Evolutionary conservation across 2,797 vertebrate species (phyloP).

Genomic region (Aulostomus chinensis): DNA sequence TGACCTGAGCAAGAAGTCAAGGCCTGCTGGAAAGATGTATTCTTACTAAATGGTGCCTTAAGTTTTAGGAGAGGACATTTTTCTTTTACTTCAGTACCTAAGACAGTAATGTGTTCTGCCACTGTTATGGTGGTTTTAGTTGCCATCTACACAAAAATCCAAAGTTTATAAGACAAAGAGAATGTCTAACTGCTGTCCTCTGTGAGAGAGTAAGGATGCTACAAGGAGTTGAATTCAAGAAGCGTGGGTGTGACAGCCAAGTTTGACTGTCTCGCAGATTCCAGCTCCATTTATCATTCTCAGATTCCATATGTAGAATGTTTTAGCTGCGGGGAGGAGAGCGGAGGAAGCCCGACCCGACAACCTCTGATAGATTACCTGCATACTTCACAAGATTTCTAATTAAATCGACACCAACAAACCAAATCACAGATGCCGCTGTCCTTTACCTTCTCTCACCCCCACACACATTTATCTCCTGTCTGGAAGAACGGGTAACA

Average conservation of each 20-base stretch:
- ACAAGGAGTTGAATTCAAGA: slow-evolving; percentile 41
- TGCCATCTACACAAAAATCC: slow-evolving; percentile 17
- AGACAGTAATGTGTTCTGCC: too few relatives aligned
- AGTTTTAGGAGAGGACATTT: too few relatives aligned
- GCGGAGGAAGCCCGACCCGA: slow-evolving; percentile 6
- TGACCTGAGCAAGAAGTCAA: slow-evolving; percentile 35
- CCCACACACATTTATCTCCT: not conserved
- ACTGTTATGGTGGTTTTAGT: too few relatives aligned
- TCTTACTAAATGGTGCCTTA: too few relatives aligned
- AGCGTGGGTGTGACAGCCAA: slow-evolving; percentile 18
- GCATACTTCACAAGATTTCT: slow-evolving; percentile 42
- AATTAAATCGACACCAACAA: slow-evolving; percentile 28
- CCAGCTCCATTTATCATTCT: slow-evolving; percentile 56
- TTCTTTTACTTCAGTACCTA: too few relatives aligned
- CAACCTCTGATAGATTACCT: slow-evolving; percentile 55
- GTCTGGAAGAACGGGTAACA: slow-evolving; percentile 1
- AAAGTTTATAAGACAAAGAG: slow-evolving; percentile 31
- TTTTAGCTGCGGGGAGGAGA: slow-evolving; percentile 36
- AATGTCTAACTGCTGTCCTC: too few relatives aligned
- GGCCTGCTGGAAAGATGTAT: not conserved
- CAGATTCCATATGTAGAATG: slow-evolving; percentile 44
- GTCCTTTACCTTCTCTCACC: not conserved
- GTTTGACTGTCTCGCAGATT: slow-evolving; percentile 36
- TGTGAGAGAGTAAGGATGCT: slow-evolving; percentile 25
- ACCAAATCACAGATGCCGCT: slow-evolving; percentile 15